These are phyloP conservation scores for Cyprinodon tularosa DNA, from an alignment of 2,113 vertebrate genomes.

Conservation along the genomic window DNA sequence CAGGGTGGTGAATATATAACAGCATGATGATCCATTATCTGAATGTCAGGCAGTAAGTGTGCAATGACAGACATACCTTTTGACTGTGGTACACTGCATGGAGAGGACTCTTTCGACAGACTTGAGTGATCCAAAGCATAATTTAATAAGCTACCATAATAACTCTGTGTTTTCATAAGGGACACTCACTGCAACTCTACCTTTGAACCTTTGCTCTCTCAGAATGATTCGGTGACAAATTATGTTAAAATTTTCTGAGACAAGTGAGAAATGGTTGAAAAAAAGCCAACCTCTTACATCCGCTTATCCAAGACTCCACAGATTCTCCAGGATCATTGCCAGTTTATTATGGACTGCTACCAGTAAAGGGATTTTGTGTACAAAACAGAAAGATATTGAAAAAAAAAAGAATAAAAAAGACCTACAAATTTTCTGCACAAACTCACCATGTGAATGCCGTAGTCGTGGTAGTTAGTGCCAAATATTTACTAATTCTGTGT, in stretches of 20 bases:
- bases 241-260: conserved; percentile 34
- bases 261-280: conserved; percentile 16
- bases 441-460: not conserved
- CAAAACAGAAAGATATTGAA: not conserved
- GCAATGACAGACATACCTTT: conserved; percentile 49
- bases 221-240: conserved; percentile 32
- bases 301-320: conserved; percentile 20
- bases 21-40: conserved; percentile 66
- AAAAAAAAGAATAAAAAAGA: not conserved
- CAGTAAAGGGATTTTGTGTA: conserved; percentile 5
- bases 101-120: conserved; percentile 61
- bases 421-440: not conserved
- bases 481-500: not conserved
- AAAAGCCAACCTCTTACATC: conserved; percentile 17
- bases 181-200: conserved; percentile 41
- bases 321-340: conserved; percentile 7
- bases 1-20: conserved; percentile 64
- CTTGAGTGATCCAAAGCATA: conserved; percentile 46
- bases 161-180: conserved; percentile 48
- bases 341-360: conserved; percentile 17
- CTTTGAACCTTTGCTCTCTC: conserved; percentile 34
- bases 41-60: conserved; percentile 67
- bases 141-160: conserved; percentile 61
- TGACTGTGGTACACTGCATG: conserved; percentile 51
- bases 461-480: not conserved